Conservation (phyloP, 2,113 vertebrate genomes). For the Puntigrus tetrazona region DNA sequence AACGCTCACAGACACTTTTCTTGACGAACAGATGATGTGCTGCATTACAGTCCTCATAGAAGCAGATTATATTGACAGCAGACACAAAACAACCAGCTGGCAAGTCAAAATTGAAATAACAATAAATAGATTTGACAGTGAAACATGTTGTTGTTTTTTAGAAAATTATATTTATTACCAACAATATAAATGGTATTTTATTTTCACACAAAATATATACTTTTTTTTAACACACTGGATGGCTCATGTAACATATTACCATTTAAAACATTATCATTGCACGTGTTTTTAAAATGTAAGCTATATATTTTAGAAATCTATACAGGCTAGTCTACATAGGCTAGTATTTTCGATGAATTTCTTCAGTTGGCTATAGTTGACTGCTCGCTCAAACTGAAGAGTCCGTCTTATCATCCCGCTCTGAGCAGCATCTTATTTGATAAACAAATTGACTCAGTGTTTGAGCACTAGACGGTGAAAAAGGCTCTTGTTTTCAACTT, state of each 20-base stretch:
- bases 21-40: conserved; percentile 9
- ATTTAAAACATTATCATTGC: not conserved
- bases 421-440: not conserved
- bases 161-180: not conserved
- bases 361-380: no score
- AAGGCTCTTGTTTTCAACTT: not conserved
- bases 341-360: not conserved
- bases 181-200: not conserved
- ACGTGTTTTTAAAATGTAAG: not conserved
- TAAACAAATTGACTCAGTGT: not conserved
- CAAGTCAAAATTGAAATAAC: not conserved
- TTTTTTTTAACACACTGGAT: not conserved
- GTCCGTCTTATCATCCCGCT: not conserved
- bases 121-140: not conserved
- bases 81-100: not conserved
- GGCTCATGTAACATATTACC: no score
- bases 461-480: not conserved
- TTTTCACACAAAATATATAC: no score
- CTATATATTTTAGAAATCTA: not conserved
- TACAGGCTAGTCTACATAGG: not conserved
- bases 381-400: not conserved
- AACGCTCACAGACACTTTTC: not conserved
- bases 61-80: not conserved
- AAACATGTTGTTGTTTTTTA: not conserved
- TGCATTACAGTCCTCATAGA: not conserved